Base-by-base conservation (phyloP, 1,140 invertebrate genomes). In the Neodiprion virginianus region DNA sequence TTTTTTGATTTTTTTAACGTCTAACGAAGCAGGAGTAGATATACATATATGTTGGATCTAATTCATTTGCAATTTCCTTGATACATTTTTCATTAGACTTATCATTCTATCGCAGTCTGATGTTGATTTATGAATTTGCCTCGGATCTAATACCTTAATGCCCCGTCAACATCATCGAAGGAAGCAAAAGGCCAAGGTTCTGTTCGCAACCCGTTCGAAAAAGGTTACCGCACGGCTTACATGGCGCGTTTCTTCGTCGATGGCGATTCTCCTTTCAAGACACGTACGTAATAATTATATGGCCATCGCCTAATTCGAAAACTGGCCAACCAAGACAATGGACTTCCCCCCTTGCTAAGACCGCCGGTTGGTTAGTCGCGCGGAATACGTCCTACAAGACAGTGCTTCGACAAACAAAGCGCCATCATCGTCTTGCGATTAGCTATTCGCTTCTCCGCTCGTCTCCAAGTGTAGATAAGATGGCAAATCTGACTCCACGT, bases 301-400 rank as follows among this genome's bases (percentile, higher is more conserved):
- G 78, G 79, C 68, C 83, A 81, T 81, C 82, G 71, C 83, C 78
- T 81, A 84, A 85, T 83, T 84, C 79, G 76, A 80, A 12, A 21
- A 69, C 40, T 21, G 67, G 11, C 21, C 67, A 61, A 61, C 11
- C 11, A 61, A 61, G 53, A 61, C 11, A 61, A 17, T 14, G 53
- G n/a, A 40, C 28, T 40, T 40, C 28, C 53, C 53, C 53, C 53
- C 53, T 61, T 8, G 53, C 53, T 8, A 61, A 61, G 53, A 14
- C 53, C 11, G n/a, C 5, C 53, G 53, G 53, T 40, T 40, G 53
- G 53, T 61, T 61, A 61, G 53, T 61, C 53, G 53, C n/a, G 53
- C n/a, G n/a, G 53, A 61, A 5, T 12, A 14, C 53, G 53, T 12
- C 11, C 11, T 61, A 4, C 53, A 61, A 61, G 53, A 61, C 53